Evolutionary conservation across 2,888 invertebrate species (phyloP), one percentile per base, ranked within the genome.

Genomic region (Lasiommata megera): DNA sequence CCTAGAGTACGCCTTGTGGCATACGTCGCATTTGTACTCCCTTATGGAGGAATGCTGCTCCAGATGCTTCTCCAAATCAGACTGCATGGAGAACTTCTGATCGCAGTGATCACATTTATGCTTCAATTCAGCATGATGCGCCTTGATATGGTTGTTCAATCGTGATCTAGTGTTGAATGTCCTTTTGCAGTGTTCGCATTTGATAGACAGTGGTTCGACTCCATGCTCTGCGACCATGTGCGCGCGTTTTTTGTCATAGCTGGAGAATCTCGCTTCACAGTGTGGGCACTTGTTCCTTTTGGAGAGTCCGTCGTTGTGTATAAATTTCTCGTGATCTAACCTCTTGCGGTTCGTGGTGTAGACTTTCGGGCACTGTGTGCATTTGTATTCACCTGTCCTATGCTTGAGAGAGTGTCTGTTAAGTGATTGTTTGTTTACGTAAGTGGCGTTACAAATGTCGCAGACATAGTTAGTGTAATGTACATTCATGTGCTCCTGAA

Each of bases 1-100:
- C 31, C 52, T 52, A 1, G 52, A 52, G 41, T 52, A 52, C 6
- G 51, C 51, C 51, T 51, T 51, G 17, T 51, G 51, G 51, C 51
- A 51, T 1, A 51, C 31, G 17, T 51, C 51, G n/a, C 51, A 51
- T 31, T 51, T 51, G 40, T 40, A 51, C 40, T 51, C 51, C 2
- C 29, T 40, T 9, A 40, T 34, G 7, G 41, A 52, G 9, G 46
- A 16, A 1, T 46, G 46, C 6, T 29, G 29, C 14, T 46, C 46
- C 29, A 46, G 12, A 6, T 46, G 46, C 16, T 29, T 31, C 16
- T 46, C 46, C 16, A 46, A 11, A 31, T 51, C 38, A 0, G 28
- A n/a, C 6, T 37, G 37, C 16, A 37, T 16, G 1, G 51, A 16
- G 16, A 51, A 51, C 51, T 51, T 51, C 38, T 28, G 14, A 6